Conservation (phyloP, 2,797 vertebrate species). For the Catharus ustulatus region DNA sequence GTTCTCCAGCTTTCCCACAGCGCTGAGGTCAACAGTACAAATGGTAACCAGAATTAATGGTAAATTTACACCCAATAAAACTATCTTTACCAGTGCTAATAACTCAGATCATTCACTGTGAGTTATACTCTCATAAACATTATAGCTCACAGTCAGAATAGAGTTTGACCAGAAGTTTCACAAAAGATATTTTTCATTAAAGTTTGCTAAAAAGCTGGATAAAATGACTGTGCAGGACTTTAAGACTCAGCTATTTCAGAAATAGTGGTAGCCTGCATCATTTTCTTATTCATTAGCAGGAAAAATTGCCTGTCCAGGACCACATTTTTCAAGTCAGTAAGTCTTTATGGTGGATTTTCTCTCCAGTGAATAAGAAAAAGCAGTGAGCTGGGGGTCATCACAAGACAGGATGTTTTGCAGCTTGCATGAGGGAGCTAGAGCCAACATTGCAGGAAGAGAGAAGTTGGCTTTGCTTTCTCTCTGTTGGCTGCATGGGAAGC, state of each 20-base stretch:
- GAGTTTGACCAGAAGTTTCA: not conserved
- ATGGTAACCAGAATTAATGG: not conserved
- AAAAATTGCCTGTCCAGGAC: not conserved
- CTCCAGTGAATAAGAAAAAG: not conserved
- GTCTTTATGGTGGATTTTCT: not conserved
- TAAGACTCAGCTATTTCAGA: not conserved
- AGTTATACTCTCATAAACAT: not conserved
- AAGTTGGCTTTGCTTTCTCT: not conserved
- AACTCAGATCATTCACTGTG: not conserved
- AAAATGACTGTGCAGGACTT: not conserved
- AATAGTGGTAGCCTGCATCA: not conserved
- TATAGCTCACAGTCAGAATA: not conserved
- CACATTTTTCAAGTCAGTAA: not conserved
- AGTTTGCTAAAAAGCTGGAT: not conserved
- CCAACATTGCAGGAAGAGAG: not conserved
- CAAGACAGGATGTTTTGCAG: not conserved
- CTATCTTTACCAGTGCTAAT: not conserved
- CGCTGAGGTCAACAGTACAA: not conserved
- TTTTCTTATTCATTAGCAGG: not conserved
- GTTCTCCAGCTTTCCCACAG: not conserved
- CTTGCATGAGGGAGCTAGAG: not conserved
- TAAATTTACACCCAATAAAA: not conserved
- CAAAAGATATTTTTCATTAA: not conserved
- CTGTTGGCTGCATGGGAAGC: not conserved
- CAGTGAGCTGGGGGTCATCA: not conserved